Evolutionary conservation across 2,113 vertebrate species (phyloP).

Genomic region (Catharus minimus): DNA sequence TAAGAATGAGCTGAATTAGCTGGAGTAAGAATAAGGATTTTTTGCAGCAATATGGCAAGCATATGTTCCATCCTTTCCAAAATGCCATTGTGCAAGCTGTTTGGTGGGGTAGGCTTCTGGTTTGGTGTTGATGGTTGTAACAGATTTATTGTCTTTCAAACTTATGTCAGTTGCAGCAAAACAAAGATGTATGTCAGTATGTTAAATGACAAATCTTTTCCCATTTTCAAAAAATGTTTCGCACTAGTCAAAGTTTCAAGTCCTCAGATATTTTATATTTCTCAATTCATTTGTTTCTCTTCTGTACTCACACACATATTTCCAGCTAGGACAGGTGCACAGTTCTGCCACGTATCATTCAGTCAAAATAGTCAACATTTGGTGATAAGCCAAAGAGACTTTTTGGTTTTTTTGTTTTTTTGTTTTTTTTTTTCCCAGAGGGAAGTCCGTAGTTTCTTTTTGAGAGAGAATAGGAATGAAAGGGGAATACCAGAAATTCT

Average conservation of each 20-base stretch:
- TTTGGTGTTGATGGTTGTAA: slow-evolving; percentile 14
- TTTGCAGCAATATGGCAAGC: background rate
- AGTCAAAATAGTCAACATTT: background rate
- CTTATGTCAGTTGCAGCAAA: slow-evolving; percentile 41
- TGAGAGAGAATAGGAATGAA: background rate
- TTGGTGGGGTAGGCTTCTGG: slow-evolving; percentile 20
- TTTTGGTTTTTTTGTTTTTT: background rate
- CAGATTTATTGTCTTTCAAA: slow-evolving; percentile 42
- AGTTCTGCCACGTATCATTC: background rate
- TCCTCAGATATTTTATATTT: background rate
- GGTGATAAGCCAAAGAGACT: background rate
- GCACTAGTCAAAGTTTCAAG: background rate
- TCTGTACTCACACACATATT: background rate
- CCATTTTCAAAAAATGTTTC: slow-evolving; percentile 8
- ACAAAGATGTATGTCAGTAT: slow-evolving; percentile 37
- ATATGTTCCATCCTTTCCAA: background rate
- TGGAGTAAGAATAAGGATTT: background rate
- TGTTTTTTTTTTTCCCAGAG: background rate
- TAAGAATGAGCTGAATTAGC: background rate
- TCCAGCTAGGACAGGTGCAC: background rate
- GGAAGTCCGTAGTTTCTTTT: background rate
- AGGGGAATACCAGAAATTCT: slow-evolving; percentile 35
- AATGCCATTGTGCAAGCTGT: slow-evolving; percentile 17
- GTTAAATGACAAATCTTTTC: slow-evolving; percentile 34
- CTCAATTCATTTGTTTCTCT: background rate